Percentiles rank a stretch among this genome's conserved stretches.
These are phyloP conservation scores for Penelope pileata DNA, from an alignment of 2,113 vertebrate genomes.

Conservation along the genomic window DNA sequence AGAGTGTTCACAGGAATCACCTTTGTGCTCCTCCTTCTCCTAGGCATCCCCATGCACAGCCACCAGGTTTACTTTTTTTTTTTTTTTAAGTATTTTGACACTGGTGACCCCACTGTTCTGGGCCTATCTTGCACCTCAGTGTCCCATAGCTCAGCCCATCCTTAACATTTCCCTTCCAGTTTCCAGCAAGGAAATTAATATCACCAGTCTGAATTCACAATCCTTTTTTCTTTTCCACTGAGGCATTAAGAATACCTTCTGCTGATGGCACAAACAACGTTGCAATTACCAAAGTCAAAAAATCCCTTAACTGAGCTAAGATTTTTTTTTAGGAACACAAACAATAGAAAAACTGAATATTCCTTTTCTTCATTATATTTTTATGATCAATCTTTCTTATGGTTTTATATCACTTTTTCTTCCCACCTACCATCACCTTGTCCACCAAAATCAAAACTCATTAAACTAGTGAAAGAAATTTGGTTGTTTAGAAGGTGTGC, in stretches of 20 bases:
- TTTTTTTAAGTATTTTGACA: neutral
- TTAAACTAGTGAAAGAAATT: neutral
- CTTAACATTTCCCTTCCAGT: neutral
- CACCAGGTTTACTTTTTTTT: accelerated
- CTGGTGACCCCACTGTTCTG: neutral
- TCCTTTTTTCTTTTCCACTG: neutral
- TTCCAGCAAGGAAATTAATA: neutral
- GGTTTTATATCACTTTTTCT: neutral
- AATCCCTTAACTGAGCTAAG: neutral
- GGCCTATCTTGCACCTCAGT: accelerated
- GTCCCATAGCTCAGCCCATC: neutral
- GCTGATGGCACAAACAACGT: neutral
- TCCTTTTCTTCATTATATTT: neutral
- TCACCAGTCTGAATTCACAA: accelerated
- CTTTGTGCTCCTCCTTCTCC: neutral
- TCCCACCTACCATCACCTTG: neutral
- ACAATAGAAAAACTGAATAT: accelerated
- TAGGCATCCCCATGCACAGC: accelerated
- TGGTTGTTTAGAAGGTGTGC: neutral
- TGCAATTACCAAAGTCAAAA: neutral
- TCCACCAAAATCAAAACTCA: neutral
- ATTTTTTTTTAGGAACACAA: neutral
- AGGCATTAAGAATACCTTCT: neutral
- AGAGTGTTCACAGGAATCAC: neutral
- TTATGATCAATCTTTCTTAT: neutral